Base-by-base conservation (phyloP, 2,797 vertebrate species). In the Falco biarmicus region DNA sequence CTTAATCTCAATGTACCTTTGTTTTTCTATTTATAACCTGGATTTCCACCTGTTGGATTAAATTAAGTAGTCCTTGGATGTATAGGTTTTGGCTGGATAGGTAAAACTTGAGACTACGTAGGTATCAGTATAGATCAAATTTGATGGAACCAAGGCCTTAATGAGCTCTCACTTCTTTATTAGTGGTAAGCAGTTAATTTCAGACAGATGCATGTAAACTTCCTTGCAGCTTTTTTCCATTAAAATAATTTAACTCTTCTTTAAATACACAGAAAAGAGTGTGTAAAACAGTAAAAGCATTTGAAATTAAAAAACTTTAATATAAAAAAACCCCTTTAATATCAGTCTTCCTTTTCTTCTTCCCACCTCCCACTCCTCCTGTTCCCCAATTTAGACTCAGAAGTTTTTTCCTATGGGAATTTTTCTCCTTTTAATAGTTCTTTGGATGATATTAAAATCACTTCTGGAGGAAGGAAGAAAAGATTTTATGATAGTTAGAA, bases 21-120 rank as follows among this genome's bases (percentile, higher is more conserved):
- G 45, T 94, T 90, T 93, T 87, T 71, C 90, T 93, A 91, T 95
- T 90, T 96, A 88, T 94, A 96, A 91, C 59, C 61, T 90, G 53
- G 32, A 90, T 66, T 95, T 90, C 53, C 77, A 90, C 80, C 78
- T 93, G 39, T 84, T 95, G 53, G 32, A 51, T 87, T 86, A 70
- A 85, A 66, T 63, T 47, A 80, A 66, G 45, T 89, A 65, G 37
- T 47, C 73, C 87, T 70, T 71, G 37, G n/a, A 51, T 13, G 15
- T 65, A 37, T 2, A 32, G 37, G 34, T 86, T 84, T 74, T 65
- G 54, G 2, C 63, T 70, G 43, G 15, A 45, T 75, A 29, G 13
- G 26, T 86, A 91, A 83, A 95, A 59, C 9, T 54, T 54, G 29
- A 86, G 57, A 64, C 22, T 77, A 32, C 51, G 89, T 61, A 77